Evolutionary conservation across 1,140 invertebrate species (phyloP).

Genomic region (Bombus terrestris): DNA sequence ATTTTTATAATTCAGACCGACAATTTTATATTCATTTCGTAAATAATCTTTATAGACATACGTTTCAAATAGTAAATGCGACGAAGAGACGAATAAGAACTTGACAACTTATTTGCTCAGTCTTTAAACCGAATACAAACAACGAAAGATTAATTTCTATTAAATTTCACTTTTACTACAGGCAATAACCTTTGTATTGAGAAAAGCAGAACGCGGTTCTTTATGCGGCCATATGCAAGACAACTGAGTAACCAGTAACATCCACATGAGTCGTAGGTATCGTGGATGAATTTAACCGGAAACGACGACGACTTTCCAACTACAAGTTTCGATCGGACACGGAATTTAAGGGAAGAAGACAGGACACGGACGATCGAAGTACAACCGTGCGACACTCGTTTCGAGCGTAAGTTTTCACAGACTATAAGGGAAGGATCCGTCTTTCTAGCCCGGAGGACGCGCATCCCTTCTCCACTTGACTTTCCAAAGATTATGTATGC

Average conservation of each 20-base stretch:
- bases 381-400: not conserved
- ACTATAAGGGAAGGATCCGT: conserved; percentile 10
- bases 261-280: no score
- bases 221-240: not conserved
- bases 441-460: not conserved
- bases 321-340: not conserved
- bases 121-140: no score
- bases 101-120: no score
- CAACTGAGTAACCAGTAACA: not conserved
- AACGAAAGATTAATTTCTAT: not conserved
- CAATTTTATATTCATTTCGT: no score
- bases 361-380: not conserved
- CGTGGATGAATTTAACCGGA: not conserved
- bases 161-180: not conserved
- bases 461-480: not conserved
- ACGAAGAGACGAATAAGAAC: no score
- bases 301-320: not conserved
- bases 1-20: no score
- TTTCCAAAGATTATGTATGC: conserved; percentile 44
- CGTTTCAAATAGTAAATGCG: no score
- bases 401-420: conserved; percentile 7
- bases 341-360: not conserved
- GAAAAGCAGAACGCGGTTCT: not conserved
- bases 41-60: no score
- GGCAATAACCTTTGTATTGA: not conserved